Base-by-base conservation (phyloP, 2,113 vertebrate genomes). In the Gallinago paraguaiae region DNA sequence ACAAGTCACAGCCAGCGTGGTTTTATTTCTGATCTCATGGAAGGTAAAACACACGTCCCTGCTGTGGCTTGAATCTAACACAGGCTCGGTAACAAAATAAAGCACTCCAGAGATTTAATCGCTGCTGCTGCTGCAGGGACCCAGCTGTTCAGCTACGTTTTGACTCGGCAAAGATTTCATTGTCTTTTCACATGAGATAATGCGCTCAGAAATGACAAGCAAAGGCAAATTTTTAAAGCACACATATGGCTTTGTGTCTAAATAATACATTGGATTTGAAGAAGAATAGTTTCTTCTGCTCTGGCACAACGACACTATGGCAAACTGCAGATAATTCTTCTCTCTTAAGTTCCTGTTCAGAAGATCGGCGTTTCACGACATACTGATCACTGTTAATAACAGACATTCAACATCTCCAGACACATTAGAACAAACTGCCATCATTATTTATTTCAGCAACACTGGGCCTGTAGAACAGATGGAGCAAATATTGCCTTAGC, bases 121-220 rank as follows among this genome's bases (percentile, higher is more conserved):
- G 17, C 76, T 81, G 71, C 82, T 81, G 71, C 82, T 80, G 71
- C n/a, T 65, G 93, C 76, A 78, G 81, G 82, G 90, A 67, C 90
- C 85, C 96, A 96, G 94, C 90, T 93, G 90, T 88, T 92, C 81
- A 94, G 88, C 48, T 77, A 16, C 71, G 14, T 86, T 96, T 95
- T 92, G 51, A 92, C 64, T 83, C 6, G 6, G 76, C 90, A 88
- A 79, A 80, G 85, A 48, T 78, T 86, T 96, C 35, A 83, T 88
- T 96, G 82, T 82, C 86, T 90, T 78, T 82, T 83, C 64, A 48
- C 56, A 18, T 31, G 63, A 1, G 0, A 37, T 70, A 80, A 59
- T 33, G 60, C 53, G 68, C 81, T 88, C 76, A 51, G 81, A 88
- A 91, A 86, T 60, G 9, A 89, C 61, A 89, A 75, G 67, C 54